phyloP scores from a whole-genome alignment of 2,797 vertebrate genomes.

The Peromyscus aztecus region DNA sequence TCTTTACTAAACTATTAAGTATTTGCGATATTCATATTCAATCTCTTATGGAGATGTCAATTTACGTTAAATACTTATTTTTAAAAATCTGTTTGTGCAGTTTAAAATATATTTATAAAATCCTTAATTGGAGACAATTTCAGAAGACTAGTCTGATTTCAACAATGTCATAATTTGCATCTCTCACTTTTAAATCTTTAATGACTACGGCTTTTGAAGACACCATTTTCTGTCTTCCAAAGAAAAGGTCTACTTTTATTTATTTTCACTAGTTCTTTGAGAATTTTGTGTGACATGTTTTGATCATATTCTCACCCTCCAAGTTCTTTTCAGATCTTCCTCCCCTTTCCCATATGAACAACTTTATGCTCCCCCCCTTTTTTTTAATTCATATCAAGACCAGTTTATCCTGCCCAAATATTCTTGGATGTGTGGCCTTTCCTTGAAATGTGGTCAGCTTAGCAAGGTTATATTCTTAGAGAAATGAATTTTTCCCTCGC shows the following conservation, averaged over 20 bases:
- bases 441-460: background rate
- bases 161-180: background rate
- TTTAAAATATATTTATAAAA: constrained; percentile 58
- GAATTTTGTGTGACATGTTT: background rate
- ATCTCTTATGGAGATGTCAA: constrained; percentile 66
- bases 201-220: background rate
- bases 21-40: constrained; percentile 68
- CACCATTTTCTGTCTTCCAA: background rate
- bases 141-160: constrained; percentile 37
- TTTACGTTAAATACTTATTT: constrained; percentile 60
- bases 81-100: constrained; percentile 35
- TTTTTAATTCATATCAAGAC: background rate
- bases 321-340: no score
- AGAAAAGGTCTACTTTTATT: background rate
- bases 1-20: constrained; percentile 71
- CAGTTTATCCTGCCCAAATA: background rate
- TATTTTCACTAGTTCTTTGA: background rate
- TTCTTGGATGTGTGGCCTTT: background rate
- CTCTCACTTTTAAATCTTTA: constrained; percentile 1
- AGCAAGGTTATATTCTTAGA: background rate
- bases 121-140: constrained; percentile 19
- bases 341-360: no score
- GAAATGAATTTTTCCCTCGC: background rate
- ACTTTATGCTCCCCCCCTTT: background rate
- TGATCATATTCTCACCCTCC: no score